Evolutionary conservation across 2,113 vertebrate genomes (phyloP).

Genomic region (Psephotus haematonotus): DNA sequence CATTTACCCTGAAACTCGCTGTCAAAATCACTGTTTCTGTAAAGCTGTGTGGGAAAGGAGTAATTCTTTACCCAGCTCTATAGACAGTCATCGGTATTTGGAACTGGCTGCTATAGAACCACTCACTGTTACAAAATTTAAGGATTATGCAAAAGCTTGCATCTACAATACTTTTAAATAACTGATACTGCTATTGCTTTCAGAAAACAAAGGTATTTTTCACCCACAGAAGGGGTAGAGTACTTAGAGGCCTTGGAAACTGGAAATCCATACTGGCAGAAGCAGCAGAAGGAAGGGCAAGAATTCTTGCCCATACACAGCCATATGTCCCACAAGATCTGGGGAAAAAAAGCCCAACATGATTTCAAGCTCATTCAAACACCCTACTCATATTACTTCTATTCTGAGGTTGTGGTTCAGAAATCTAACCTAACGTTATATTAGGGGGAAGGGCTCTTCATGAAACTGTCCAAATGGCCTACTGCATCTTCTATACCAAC

Average conservation of each 20-base stretch:
- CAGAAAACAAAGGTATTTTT: not conserved
- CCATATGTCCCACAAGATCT: not conserved
- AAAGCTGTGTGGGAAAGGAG: not conserved
- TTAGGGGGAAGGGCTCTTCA: not conserved
- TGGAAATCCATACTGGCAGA: not conserved
- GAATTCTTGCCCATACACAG: not conserved
- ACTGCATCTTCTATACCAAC: not conserved
- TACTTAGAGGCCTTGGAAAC: not conserved
- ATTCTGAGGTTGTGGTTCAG: not conserved
- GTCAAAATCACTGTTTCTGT: not conserved
- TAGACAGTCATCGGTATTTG: not conserved
- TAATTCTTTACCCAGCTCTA: not conserved
- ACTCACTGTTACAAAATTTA: not conserved
- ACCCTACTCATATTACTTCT: not conserved
- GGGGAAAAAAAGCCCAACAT: accelerated
- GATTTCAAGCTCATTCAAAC: not conserved
- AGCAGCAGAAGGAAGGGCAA: not conserved
- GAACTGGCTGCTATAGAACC: not conserved
- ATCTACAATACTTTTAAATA: not conserved
- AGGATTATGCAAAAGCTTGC: not conserved
- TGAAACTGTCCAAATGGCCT: not conserved
- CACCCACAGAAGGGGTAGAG: not conserved
- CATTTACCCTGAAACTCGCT: not conserved
- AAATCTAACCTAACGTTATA: not conserved
- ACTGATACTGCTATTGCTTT: not conserved